Conservation (phyloP, 2,113 vertebrate genomes). For the Bungarus multicinctus region DNA sequence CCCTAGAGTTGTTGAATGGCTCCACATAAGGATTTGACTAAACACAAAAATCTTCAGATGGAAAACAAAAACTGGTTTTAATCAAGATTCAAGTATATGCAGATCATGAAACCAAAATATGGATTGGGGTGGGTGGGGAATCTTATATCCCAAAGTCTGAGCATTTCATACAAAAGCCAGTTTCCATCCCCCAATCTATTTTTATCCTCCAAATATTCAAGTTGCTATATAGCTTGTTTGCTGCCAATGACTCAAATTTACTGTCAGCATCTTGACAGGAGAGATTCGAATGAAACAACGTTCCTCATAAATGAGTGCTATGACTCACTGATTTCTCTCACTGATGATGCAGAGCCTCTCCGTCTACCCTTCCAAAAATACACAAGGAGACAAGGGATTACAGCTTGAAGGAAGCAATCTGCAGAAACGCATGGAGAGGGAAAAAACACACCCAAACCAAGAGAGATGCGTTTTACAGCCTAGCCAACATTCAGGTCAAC, state of each 20-base stretch:
- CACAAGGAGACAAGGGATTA: conserved; percentile 51
- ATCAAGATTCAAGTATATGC: conserved; percentile 39
- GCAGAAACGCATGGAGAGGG: conserved; percentile 8
- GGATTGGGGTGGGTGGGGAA: background rate
- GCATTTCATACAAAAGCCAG: background rate
- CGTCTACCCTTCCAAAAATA: conserved; percentile 65
- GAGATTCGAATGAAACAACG: conserved; percentile 70
- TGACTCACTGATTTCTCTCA: conserved; percentile 71
- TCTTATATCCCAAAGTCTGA: background rate
- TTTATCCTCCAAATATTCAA: conserved; percentile 60
- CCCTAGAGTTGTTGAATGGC: conserved; percentile 7
- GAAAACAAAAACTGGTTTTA: background rate
- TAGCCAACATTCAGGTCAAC: background rate
- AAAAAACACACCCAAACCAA: conserved; percentile 21
- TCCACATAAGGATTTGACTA: background rate
- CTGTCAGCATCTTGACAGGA: conserved; percentile 69
- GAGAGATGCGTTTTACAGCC: background rate
- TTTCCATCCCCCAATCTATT: conserved; percentile 47
- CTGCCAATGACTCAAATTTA: conserved; percentile 70
- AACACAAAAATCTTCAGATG: conserved; percentile 25
- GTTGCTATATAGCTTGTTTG: conserved; percentile 63
- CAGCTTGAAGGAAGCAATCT: conserved; percentile 45
- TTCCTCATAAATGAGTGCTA: conserved; percentile 58
- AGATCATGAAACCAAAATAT: conserved; percentile 45
- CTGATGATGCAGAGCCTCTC: conserved; percentile 63